Conservation (phyloP, 1,140 invertebrate species). For the Euura lappo region DNA sequence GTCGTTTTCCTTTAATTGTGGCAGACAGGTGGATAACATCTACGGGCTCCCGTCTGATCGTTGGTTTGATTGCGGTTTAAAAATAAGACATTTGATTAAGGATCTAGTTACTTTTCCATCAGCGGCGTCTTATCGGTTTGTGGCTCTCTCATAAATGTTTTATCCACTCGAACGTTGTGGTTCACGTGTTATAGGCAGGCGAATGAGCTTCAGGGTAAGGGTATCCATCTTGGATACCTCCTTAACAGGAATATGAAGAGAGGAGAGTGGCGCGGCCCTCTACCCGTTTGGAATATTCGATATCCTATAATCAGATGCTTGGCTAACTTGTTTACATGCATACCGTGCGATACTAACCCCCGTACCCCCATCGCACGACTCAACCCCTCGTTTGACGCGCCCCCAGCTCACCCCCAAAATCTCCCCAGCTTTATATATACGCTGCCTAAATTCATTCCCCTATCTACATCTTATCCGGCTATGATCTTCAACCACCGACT, state of each 20-base stretch:
- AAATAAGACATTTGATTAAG: conserved; percentile 3
- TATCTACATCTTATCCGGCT: conserved; percentile 13
- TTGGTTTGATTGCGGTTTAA: neutral
- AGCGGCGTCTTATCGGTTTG: conserved; percentile 1
- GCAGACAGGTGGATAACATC: no score
- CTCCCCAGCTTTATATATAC: neutral
- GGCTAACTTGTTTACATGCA: conserved; percentile 14
- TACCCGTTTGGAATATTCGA: conserved; percentile 10
- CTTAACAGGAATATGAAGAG: conserved; percentile 5
- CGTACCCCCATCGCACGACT: neutral
- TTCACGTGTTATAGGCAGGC: neutral
- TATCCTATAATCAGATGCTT: conserved; percentile 13
- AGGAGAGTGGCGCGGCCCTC: neutral
- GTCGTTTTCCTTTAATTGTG: no score
- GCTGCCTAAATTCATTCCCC: conserved; percentile 13
- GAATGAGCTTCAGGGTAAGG: neutral
- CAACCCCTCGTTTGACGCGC: no score
- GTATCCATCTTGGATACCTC: neutral
- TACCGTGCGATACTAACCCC: conserved; percentile 8
- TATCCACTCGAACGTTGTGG: neutral
- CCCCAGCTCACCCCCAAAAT: no score
- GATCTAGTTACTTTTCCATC: conserved; percentile 5
- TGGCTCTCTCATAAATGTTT: neutral
- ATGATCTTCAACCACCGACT: conserved; percentile 9
- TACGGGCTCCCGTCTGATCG: no score